Percentiles rank a stretch among this genome's conserved stretches.
Conservation (phyloP, 2,888 invertebrate genomes). For the Cremastinae sp. region DNA sequence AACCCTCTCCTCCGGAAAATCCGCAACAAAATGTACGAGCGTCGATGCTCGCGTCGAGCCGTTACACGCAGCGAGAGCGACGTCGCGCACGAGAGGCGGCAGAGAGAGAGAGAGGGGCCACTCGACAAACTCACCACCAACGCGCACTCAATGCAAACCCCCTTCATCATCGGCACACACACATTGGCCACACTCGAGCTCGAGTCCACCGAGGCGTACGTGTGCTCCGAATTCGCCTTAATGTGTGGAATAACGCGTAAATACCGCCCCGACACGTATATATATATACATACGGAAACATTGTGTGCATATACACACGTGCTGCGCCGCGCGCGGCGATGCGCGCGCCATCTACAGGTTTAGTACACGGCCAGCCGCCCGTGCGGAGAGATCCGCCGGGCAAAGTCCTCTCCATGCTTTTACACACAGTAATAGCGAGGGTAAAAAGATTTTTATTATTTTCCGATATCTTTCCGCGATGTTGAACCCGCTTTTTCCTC, state of each 20-base stretch:
- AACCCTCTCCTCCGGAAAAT: slow-evolving; percentile 59
- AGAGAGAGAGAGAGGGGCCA: slow-evolving; percentile 2
- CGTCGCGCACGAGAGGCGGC: no score
- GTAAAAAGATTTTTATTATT: slow-evolving; percentile 70
- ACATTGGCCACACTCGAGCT: slow-evolving; percentile 12
- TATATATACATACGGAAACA: no score
- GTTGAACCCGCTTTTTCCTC: slow-evolving; percentile 11
- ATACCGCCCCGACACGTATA: neutral
- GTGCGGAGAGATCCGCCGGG: slow-evolving; percentile 8
- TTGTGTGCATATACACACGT: neutral
- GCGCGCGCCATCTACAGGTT: slow-evolving; percentile 21
- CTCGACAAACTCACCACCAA: slow-evolving; percentile 49
- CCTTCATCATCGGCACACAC: slow-evolving; percentile 31
- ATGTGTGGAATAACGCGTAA: slow-evolving; percentile 29
- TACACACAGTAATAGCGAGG: slow-evolving; percentile 43
- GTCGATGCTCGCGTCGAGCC: slow-evolving; percentile 56
- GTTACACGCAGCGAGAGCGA: slow-evolving; percentile 35
- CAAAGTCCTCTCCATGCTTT: slow-evolving; percentile 9
- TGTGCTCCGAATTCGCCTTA: slow-evolving; percentile 25
- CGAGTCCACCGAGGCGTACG: neutral
- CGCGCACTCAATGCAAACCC: slow-evolving; percentile 10
- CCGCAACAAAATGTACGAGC: slow-evolving; percentile 67
- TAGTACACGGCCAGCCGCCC: slow-evolving; percentile 31
- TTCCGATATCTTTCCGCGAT: slow-evolving; percentile 64
- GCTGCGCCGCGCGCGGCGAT: neutral